Base-by-base conservation (phyloP, 2,888 invertebrate species). In the Plebejus argus region DNA sequence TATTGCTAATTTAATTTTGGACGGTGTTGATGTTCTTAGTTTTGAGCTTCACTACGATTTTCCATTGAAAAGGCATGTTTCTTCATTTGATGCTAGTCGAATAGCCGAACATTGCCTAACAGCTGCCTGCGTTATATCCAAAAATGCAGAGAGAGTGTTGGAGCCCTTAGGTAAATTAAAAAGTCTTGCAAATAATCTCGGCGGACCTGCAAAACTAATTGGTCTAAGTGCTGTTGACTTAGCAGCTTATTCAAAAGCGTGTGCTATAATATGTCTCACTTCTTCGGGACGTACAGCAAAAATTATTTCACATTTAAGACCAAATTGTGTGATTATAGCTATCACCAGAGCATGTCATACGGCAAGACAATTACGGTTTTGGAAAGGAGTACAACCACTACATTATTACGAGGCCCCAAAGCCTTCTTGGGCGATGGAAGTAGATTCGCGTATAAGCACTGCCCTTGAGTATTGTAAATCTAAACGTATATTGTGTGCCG, bases 1-100 rank as follows among this genome's bases (percentile, higher is more conserved):
- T 87, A 97, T 99, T n/a, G 98, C 98, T 33, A 98, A 98, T 89
- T 96, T 98, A 15, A 96, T 99, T 70, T 92, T 98, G 33, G 98
- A 99, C 89, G 98, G 98, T 6, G 97, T 96, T 66, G 98, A 98
- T 89, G 98, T 98, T 83, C 96, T 98, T 76, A 95, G 95, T 90
- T 96, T 98, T 95, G 94, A 99, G 86, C 95, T 93, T 39, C 88
- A 92, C 81, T 93, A 91, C 80, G 90, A 92, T 83, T 91, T 92
- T 12, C 93, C 93, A 0, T 81, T 92, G 58, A 89, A 87, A 77
- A 93, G 91, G 81, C 83, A 88, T 80, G 83, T 88, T 5, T 86
- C 88, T 5, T 82, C 85, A n/a, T 87, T 85, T 80, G 92, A 93
- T 79, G 81, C 88, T 3, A 83, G 91, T 15, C 89, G 88, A 78